Base-by-base conservation (phyloP, 2,888 invertebrate genomes). In the Chrysina gloriosa region DNA sequence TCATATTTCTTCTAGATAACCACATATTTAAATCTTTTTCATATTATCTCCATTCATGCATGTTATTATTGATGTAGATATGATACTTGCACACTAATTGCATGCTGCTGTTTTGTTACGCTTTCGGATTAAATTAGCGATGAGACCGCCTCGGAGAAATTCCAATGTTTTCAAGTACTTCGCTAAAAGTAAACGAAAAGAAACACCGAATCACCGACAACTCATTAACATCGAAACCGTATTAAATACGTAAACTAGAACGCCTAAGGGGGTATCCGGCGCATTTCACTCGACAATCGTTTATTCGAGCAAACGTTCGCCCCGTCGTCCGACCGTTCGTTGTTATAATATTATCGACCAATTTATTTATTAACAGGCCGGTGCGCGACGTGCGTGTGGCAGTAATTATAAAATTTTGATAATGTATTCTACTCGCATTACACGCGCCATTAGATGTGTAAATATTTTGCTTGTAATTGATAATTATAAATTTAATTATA, bases 401-500 rank as follows among this genome's bases (percentile, higher is more conserved):
- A 25, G 52, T 52, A 52, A 52, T 52, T 52, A 52, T 52, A 52
- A 52, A 52, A 52, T 67, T 67, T 56, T 45, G 67, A 50, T 67
- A 67, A 67, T 61, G 61, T 67, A 67, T 67, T 67, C 67, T 11
- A 25, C 27, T 67, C 61, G 34, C 39, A 47, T 67, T 67, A 58
- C 67, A 61, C 47, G 50, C 47, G 67, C 67, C 67, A 67, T 67
- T 67, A 67, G 67, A 25, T 50, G 61, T 61, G 67, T 67, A 67
- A 67, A 67, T 67, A 67, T 67, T 67, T 67, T 56, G 67, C 67
- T 67, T 56, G 67, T 67, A 67, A 67, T 67, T 67, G 67, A 68
- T 68, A 68, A 68, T 68, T 68, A 68, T 68, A 56, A 68, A 68
- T 68, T 64, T 68, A 68, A 68, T 68, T 68, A 54, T 64, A 63